Evolutionary conservation across 2,797 vertebrate species (phyloP), one percentile per base, ranked within the genome.

Genomic region (Hypotaenidia philippensis): DNA sequence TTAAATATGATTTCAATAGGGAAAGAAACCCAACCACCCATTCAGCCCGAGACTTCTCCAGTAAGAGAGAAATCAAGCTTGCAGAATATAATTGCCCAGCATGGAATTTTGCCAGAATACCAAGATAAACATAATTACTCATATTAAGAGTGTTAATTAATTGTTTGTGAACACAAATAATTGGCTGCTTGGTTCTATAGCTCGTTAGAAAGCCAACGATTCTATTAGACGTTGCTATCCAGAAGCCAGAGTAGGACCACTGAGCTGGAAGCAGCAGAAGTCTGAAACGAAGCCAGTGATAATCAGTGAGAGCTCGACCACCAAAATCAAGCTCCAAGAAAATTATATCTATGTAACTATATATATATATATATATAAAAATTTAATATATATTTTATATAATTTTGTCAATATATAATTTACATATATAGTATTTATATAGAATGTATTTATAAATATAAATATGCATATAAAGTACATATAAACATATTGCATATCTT

Each of bases 101-200:
- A 3, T 87, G 89, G 90, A 95, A 91, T 77, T 53, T 31, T 95
- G 95, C 92, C 92, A 95, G 88, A 49, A 77, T 89, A 60, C 64
- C 68, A 83, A 93, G 88, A 93, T 80, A 95, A 96, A 94, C 83
- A 55, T 80, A 95, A 95, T 93, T 93, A 92, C 90, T 92, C 81
- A 6, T 56, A 87, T 95, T 93, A 97, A 74, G 44, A 79, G 74
- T 22, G 49, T 79, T 93, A 96, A 96, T 95, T 89, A 95, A 96
- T 92, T 82, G 93, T 70, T 90, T 91, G 80, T 64, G 84, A 93
- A 56, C 66, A 87, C 75, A 92, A 90, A 79, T 90, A 93, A 91
- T 57, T 49, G 78, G 68, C 93, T 84, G 93, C 60, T 70, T 41
- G 59, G 71, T 57, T 89, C 88, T 49, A 32, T 5, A 84, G 63